Evolutionary conservation across 2,113 vertebrate species (phyloP), one percentile per base, ranked within the genome.

Genomic region (Henicopernis longicauda): DNA sequence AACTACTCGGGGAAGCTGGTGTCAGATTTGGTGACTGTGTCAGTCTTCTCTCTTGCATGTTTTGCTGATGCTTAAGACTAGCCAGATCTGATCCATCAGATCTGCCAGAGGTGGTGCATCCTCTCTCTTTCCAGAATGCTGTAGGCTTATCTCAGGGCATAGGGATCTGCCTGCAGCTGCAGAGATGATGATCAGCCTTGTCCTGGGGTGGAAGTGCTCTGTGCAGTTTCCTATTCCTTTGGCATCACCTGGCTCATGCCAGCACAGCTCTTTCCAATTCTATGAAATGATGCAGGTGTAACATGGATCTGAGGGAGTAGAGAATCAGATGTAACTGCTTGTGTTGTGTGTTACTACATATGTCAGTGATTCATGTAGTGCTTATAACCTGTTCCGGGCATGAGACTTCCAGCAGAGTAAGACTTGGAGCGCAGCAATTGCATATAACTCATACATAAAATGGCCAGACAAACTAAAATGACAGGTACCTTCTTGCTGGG

Each of bases 371-470:
- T 70, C 13, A 17, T 9, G 25, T 21, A 19, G 52, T 22, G 18
- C 29, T 61, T 52, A 47, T 14, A 58, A n/a, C 27, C 72, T 54
- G 13, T 11, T 42, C 34, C 6, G 8, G 27, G 7, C 63, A 22
- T 26, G 19, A 61, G 34, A 38, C 10, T 52, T 65, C 23, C 34
- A 54, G 32, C 52, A 27, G 23, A 34, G 27, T 13, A 34, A 55
- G 44, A 11, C 25, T 63, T 65, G 11, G 16, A 69, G 32, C 14
- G 36, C 63, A 52, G 50, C 27, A 52, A 1, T 20, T n/a, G 17
- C 23, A 4, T 4, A 0, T 22, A 40, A 21, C 34, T 57, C 10
- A 1, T 8, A 9, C 8, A 2, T 29, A 14, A 63, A 31, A 18
- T 2, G 12, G 21, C 59, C 45, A 18, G 20, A 36, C 7, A 16